Conservation (phyloP, 64 coral and sea anemone genomes). For the Porites lutea region DNA sequence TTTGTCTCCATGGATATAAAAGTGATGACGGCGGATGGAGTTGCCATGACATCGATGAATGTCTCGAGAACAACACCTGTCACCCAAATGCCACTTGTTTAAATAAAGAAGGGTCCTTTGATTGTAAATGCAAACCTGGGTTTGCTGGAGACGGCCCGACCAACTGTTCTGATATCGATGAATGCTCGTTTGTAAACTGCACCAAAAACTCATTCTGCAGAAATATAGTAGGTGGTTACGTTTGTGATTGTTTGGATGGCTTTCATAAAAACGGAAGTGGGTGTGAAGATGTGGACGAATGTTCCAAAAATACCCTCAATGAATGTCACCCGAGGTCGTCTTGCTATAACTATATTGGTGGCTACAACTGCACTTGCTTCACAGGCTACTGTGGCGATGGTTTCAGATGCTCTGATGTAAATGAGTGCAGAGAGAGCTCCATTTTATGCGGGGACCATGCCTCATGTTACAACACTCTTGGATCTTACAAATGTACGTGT, state of each 20-base stretch:
- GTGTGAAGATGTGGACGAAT: conserved; percentile 78
- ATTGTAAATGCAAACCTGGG: conserved; percentile 53
- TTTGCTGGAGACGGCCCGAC: conserved; percentile 66
- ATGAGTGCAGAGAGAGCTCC: conserved; percentile 59
- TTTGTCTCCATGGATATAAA: conserved; percentile 42
- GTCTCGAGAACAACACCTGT: conserved; percentile 52
- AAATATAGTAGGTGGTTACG: conserved; percentile 57
- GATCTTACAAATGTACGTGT: conserved; percentile 72
- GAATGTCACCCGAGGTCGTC: conserved; percentile 61
- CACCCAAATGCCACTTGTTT: conserved; percentile 61
- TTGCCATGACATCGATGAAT: conserved; percentile 68
- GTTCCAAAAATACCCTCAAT: conserved; percentile 55
- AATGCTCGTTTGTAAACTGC: conserved; percentile 47
- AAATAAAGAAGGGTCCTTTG: conserved; percentile 69
- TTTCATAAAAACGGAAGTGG: conserved; percentile 55
- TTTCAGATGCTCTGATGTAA: conserved; percentile 51
- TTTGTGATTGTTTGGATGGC: conserved; percentile 53
- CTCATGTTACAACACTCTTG: conserved; percentile 65
- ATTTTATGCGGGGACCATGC: conserved; percentile 57
- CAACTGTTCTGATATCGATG: conserved; percentile 70
- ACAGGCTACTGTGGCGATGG: conserved; percentile 63
- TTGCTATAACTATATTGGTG: conserved; percentile 60
- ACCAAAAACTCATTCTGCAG: conserved; percentile 34
- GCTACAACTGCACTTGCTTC: conserved; percentile 49
- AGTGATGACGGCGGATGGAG: conserved; percentile 44